These are phyloP conservation scores for Drosophila infuscata DNA, from an alignment of 2,888 invertebrate genomes.

Conservation along the genomic window DNA sequence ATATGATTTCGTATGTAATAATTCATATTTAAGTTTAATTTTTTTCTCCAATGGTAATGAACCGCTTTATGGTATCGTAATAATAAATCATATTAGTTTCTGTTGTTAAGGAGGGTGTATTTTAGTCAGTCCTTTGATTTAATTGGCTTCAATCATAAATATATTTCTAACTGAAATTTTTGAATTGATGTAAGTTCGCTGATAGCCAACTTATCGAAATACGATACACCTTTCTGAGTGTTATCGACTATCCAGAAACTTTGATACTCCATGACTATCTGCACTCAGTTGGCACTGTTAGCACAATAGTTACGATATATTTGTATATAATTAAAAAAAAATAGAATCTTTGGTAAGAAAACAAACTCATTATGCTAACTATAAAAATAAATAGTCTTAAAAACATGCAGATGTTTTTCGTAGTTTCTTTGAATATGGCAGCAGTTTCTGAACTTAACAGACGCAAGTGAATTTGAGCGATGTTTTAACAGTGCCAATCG, in stretches of 20 bases:
- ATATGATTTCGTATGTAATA: neutral
- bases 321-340: neutral
- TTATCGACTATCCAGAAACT: neutral
- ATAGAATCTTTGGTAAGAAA: neutral
- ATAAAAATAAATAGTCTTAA: no score
- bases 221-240: neutral
- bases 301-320: neutral
- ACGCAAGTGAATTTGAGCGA: neutral
- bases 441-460: neutral
- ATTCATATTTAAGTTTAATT: neutral
- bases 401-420: neutral
- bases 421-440: neutral
- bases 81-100: neutral
- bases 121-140: neutral
- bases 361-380: neutral
- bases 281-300: neutral
- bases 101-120: neutral
- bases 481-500: neutral
- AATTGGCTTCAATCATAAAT: neutral
- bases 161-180: neutral
- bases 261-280: neutral
- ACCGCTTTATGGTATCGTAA: neutral
- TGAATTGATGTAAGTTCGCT: neutral
- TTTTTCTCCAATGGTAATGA: neutral
- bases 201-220: neutral